These are phyloP conservation scores for Lanistes nyassanus DNA, from an alignment of 1,140 invertebrate species.

Conservation along the genomic window DNA sequence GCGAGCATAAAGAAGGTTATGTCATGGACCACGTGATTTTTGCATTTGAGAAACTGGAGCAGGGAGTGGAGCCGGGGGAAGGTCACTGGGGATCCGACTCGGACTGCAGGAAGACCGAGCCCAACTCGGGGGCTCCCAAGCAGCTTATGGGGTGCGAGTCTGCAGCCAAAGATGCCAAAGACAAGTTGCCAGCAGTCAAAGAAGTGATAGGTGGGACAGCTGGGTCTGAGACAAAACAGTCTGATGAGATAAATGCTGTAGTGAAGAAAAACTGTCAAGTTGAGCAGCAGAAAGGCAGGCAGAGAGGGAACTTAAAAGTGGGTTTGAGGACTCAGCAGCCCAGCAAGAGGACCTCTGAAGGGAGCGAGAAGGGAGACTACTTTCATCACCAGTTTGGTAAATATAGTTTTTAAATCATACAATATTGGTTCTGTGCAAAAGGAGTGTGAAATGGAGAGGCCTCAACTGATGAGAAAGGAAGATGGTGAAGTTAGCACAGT, in stretches of 20 bases:
- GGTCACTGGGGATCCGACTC: too few relatives aligned
- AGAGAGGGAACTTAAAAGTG: too few relatives aligned
- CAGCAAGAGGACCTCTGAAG: neutral
- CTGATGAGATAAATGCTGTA: neutral
- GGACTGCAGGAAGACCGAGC: too few relatives aligned
- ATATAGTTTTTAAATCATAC: neutral
- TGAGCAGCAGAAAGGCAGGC: too few relatives aligned
- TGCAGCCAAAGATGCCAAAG: too few relatives aligned
- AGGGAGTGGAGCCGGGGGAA: neutral
- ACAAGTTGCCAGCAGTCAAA: neutral
- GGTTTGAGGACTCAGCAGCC: too few relatives aligned
- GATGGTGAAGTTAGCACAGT: too few relatives aligned
- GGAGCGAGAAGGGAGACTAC: conserved; percentile 13
- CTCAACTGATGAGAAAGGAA: too few relatives aligned
- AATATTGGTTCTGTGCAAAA: too few relatives aligned
- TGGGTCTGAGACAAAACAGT: neutral
- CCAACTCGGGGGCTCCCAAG: too few relatives aligned
- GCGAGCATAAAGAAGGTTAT: neutral
- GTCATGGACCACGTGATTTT: conserved; percentile 10
- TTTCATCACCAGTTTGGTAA: conserved; percentile 21
- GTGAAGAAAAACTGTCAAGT: neutral
- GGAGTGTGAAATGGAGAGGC: too few relatives aligned
- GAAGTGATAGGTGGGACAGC: conserved; percentile 3
- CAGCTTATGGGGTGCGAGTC: too few relatives aligned
- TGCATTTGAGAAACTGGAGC: conserved; percentile 10